Evolutionary conservation across 2,888 invertebrate genomes (phyloP).

Genomic region (Aporophyla nigra): DNA sequence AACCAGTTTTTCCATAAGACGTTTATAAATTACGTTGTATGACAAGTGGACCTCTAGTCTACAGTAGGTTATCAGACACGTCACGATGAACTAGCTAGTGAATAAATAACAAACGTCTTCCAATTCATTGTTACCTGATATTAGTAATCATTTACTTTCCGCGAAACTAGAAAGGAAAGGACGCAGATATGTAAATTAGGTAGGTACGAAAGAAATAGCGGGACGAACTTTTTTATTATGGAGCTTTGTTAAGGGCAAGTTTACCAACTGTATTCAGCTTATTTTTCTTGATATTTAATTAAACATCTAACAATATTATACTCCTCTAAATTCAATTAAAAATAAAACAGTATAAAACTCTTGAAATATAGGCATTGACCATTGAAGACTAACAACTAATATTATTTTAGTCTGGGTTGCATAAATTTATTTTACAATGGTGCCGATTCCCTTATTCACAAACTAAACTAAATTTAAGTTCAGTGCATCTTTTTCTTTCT

Average conservation of each 20-base stretch:
- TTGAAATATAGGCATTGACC: too few relatives aligned
- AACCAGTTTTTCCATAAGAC: conserved; percentile 29
- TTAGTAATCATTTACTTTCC: conserved; percentile 30
- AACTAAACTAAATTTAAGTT: too few relatives aligned
- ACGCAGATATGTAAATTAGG: conserved; percentile 47
- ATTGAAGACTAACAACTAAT: too few relatives aligned
- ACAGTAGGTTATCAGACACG: conserved; percentile 18
- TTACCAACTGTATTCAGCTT: not conserved
- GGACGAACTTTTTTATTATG: conserved; percentile 26
- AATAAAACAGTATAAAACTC: too few relatives aligned
- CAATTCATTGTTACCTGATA: conserved; percentile 56
- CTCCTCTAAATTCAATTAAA: too few relatives aligned
- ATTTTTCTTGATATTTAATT: not conserved
- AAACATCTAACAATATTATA: too few relatives aligned
- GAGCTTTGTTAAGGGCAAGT: conserved; percentile 48
- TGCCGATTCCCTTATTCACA: too few relatives aligned
- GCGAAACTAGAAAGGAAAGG: conserved; percentile 40
- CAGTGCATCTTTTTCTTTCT: too few relatives aligned
- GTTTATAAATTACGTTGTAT: conserved; percentile 36
- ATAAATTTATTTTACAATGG: too few relatives aligned
- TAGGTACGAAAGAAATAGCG: conserved; percentile 6
- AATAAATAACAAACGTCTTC: conserved; percentile 36
- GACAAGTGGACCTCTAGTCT: not conserved
- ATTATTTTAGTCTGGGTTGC: too few relatives aligned
- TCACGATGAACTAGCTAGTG: not conserved